Base-by-base conservation (phyloP, 2,888 invertebrate genomes). In the Eucera pruinosa region DNA sequence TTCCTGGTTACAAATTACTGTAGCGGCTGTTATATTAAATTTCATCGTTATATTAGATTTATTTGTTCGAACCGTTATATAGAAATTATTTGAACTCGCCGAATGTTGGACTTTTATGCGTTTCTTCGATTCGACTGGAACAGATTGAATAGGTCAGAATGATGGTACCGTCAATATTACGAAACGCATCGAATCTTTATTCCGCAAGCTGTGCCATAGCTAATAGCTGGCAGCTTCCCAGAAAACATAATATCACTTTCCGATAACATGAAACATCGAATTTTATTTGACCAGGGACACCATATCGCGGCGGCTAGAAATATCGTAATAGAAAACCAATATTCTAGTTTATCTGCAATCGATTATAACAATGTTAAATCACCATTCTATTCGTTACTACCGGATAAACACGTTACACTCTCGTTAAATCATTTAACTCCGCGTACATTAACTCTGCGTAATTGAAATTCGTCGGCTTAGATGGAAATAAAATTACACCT, bases 211-310 rank as follows among this genome's bases (percentile, higher is more conserved):
- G 11, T 15, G 47, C 52, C 52, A 41, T 27, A 27, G 27, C 33
- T 64, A 27, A 20, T 64, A 52, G 47, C 64, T 64, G 64, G 64
- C 64, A 52, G 52, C 27, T 30, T 41, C 41, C 64, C 64, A 64
- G 52, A 52, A 64, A 41, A 64, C 50, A 39, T 41, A 27, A 64
- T 64, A 64, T 64, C 20, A 20, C 20, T 52, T 52, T 30, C 64
- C 64, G 23, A 64, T 52, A 52, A 27, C 41, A 64, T 23, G 52
- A 30, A 41, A 41, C 64, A 52, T 45, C 39, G 52, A 52, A 30
- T 64, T 64, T 64, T 64, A 52, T 52, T 64, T 41, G 52, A 52
- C 39, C 52, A 36, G 25, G 15, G 39, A 30, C 41, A 64, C 39
- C 41, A 20, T 64, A 52, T 41, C 18, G 64, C 52, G 27, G 11